These are phyloP conservation scores for Isoperla grammatica DNA, from an alignment of 2,888 invertebrate species.

Conservation along the genomic window DNA sequence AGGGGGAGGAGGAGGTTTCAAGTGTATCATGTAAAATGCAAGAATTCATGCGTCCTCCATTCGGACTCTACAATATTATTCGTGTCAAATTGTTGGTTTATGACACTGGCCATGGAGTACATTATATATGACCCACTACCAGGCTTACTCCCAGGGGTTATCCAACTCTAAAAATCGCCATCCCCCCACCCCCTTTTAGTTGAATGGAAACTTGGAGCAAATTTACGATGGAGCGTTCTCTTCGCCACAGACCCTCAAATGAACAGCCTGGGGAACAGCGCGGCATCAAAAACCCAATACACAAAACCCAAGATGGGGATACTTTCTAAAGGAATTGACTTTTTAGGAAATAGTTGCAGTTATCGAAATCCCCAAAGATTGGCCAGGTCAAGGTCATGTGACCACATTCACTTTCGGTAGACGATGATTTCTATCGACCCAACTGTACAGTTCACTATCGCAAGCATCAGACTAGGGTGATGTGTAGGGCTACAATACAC, in stretches of 20 bases:
- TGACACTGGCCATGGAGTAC: constrained; percentile 25
- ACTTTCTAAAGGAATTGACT: too few species aligned
- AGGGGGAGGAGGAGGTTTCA: neutral
- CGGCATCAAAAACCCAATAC: neutral
- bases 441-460: too few species aligned
- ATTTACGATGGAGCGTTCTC: constrained; percentile 24
- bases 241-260: neutral
- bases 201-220: constrained; percentile 28
- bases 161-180: constrained; percentile 13
- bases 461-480: too few species aligned
- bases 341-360: too few species aligned
- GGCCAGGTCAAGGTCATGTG: too few species aligned
- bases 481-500: too few species aligned
- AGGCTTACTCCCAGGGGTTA: constrained; percentile 8
- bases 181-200: constrained; percentile 22
- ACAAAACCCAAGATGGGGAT: too few species aligned
- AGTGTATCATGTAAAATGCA: constrained; percentile 13
- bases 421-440: too few species aligned
- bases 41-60: neutral
- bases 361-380: too few species aligned
- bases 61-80: constrained; percentile 27
- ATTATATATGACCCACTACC: constrained; percentile 25
- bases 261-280: neutral
- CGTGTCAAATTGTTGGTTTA: constrained; percentile 30
- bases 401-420: too few species aligned